Base-by-base conservation (phyloP, 2,888 invertebrate genomes). In the Volucella zonaria region DNA sequence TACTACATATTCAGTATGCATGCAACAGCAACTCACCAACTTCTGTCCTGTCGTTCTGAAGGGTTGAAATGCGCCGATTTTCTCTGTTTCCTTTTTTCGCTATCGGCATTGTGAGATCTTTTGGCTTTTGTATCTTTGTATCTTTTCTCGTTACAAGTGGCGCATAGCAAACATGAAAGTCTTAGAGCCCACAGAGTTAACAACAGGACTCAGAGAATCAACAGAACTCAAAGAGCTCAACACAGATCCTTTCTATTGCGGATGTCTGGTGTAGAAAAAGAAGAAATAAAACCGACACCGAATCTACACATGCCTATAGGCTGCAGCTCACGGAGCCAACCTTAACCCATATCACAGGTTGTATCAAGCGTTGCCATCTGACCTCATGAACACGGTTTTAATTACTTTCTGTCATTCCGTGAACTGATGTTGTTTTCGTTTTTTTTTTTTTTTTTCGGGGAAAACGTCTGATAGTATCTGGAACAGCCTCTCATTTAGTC, bases 381-480 rank as follows among this genome's bases (percentile, higher is more conserved):
- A 80, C 80, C 83, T 80, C 80, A 76, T 80, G 83, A 85, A 80
- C 80, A 85, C 73, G 75, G 58, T 85, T 85, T 85, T 80, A 85
- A 85, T 85, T 85, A 85, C 83, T 80, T 80, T 85, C 80, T 85
- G 80, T 73, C 80, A 62, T 76, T 61, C 76, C 51, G 71, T 76
- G 80, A 58, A 80, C 71, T 40, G 58, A 31, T 31, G 31, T 31
- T 23, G 79, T 70, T 79, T 58, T 70, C 45, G 54, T n/a, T n/a
- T 18, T 18, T 18, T 1, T 14, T 59, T 64, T 75, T 59, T 11
- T 68, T 62, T 40, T 67, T 42, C 10, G 18, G 38, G 15, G 15
- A 14, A 64, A 64, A 56, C 47, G 45, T 75, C 75, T 64, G 83
- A 83, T 75, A 42, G 14, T 80, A 83, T 83, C 80, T 67, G 14